These are phyloP conservation scores for Trididemnum nubilum DNA, from an alignment of 23 tunicate genomes.

Conservation along the genomic window DNA sequence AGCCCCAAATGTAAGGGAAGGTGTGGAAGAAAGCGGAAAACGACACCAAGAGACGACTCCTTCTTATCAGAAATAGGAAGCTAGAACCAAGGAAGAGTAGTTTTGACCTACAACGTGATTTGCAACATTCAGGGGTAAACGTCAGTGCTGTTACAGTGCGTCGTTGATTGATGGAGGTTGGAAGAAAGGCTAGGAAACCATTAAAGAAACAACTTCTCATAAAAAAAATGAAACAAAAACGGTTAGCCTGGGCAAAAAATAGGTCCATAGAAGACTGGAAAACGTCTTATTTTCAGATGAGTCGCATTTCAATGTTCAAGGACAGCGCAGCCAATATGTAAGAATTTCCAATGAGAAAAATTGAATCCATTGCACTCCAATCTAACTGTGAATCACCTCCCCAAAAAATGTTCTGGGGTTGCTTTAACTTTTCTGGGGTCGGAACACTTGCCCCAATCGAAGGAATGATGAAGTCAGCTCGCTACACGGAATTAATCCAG, in stretches of 20 bases:
- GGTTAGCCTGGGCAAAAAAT: conserved; percentile 22
- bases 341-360: neutral
- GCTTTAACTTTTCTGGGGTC: conserved; percentile 23
- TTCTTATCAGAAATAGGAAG: conserved; percentile 30
- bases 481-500: neutral
- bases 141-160: conserved; percentile 9
- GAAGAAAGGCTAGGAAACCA: too few species aligned
- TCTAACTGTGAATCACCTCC: neutral
- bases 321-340: neutral
- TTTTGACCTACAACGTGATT: conserved; percentile 34
- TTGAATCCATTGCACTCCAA: conserved; percentile 2
- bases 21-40: conserved; percentile 23
- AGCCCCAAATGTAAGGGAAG: conserved; percentile 25
- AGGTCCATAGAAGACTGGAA: conserved; percentile 35
- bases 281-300: conserved; percentile 33
- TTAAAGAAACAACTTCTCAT: conserved; percentile 18
- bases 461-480: conserved; percentile 26
- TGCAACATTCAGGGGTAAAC: conserved; percentile 16
- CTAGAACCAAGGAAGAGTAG: conserved; percentile 21
- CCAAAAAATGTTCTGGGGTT: conserved; percentile 35
- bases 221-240: conserved; percentile 9
- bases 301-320: too few species aligned
- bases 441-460: conserved; percentile 22
- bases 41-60: conserved; percentile 30
- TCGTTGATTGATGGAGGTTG: too few species aligned